Evolutionary conservation across 1,140 invertebrate genomes (phyloP).

Genomic region (Gryon sp.): DNA sequence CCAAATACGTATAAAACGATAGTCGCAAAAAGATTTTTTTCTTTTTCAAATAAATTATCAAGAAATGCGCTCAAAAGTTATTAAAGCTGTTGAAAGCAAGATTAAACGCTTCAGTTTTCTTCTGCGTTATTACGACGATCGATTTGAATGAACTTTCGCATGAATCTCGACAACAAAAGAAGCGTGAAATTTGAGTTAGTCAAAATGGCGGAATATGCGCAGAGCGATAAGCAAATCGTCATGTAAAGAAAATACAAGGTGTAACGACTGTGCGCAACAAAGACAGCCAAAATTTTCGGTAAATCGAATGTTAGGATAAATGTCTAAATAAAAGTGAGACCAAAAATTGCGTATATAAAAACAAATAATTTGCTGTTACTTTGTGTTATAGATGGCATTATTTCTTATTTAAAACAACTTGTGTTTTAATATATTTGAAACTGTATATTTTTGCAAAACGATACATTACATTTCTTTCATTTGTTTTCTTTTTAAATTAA

Average conservation of each 20-base stretch:
- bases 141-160: conserved; percentile 36
- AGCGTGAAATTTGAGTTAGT: conserved; percentile 52
- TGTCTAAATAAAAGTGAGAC: not conserved
- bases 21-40: conserved; percentile 9
- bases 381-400: too few relatives aligned
- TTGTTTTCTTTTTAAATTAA: too few relatives aligned
- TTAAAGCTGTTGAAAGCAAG: conserved; percentile 12
- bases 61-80: conserved; percentile 25
- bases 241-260: conserved; percentile 78
- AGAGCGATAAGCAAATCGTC: conserved; percentile 64
- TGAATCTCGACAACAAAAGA: conserved; percentile 62
- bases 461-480: too few relatives aligned
- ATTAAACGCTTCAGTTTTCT: conserved; percentile 41
- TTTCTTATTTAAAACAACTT: too few relatives aligned
- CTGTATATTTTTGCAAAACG: too few relatives aligned
- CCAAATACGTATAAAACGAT: conserved; percentile 37
- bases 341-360: conserved; percentile 12
- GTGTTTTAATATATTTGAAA: too few relatives aligned
- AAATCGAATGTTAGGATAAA: too few relatives aligned
- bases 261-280: conserved; percentile 67
- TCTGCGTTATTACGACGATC: conserved; percentile 63
- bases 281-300: not conserved
- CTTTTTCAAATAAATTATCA: too few relatives aligned
- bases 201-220: conserved; percentile 60
- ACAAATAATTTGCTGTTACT: too few relatives aligned